These are phyloP conservation scores for Strigamia transsilvanica DNA, from an alignment of 2,888 invertebrate species.

Conservation along the genomic window DNA sequence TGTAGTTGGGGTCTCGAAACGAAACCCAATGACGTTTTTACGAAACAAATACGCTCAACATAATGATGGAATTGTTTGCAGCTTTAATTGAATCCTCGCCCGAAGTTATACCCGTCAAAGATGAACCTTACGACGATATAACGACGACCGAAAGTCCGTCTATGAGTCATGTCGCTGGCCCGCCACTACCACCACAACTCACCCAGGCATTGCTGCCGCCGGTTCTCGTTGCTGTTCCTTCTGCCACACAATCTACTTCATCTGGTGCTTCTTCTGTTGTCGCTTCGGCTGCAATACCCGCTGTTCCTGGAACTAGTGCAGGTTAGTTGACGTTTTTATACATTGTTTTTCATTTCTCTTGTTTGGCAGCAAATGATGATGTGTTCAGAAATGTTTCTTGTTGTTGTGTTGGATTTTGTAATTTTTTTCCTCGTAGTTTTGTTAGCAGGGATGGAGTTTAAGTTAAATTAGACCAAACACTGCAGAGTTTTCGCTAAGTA, in stretches of 20 bases:
- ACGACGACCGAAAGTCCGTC: constrained; percentile 25
- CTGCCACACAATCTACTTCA: constrained; percentile 42
- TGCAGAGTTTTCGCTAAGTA: too few species aligned
- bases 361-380: background rate
- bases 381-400: background rate
- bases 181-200: background rate
- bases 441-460: too few species aligned
- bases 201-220: background rate
- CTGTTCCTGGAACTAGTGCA: constrained; percentile 54
- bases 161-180: constrained; percentile 6
- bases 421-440: too few species aligned
- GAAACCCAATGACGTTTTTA: too few species aligned
- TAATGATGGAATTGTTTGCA: constrained; percentile 23
- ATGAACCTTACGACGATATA: constrained; percentile 53
- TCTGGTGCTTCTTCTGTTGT: constrained; percentile 19
- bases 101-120: constrained; percentile 51
- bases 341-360: background rate
- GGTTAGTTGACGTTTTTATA: constrained; percentile 46
- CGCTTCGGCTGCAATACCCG: constrained; percentile 41
- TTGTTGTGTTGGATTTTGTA: background rate
- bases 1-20: too few species aligned
- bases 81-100: constrained; percentile 52
- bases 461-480: too few species aligned
- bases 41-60: background rate
- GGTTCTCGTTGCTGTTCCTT: constrained; percentile 12